Evolutionary conservation across 2,113 vertebrate genomes (phyloP).

Genomic region (Malaclemys terrapin): DNA sequence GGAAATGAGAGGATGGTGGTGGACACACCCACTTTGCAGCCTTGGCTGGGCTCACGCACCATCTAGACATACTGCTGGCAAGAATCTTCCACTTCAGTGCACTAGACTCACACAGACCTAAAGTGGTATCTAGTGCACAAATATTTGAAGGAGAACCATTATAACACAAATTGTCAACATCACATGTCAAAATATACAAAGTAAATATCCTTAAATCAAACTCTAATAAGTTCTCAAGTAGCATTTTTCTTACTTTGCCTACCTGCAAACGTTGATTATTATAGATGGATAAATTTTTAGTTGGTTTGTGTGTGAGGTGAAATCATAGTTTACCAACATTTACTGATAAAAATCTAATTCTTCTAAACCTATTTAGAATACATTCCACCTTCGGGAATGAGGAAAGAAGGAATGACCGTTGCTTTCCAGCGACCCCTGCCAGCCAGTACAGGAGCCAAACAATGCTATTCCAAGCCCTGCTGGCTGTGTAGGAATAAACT

Average conservation of each 20-base stretch:
- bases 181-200: background rate
- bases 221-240: background rate
- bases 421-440: conserved; percentile 69
- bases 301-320: background rate
- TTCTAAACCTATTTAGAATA: background rate
- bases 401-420: conserved; percentile 14
- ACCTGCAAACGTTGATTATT: background rate
- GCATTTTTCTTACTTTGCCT: background rate
- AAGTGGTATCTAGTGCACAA: background rate
- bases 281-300: background rate
- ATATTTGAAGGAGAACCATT: background rate
- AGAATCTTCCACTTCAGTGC: background rate
- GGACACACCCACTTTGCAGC: background rate
- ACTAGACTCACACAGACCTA: background rate
- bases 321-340: background rate
- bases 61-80: background rate
- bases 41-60: background rate
- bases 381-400: background rate
- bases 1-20: background rate
- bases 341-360: background rate
- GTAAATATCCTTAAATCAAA: background rate
- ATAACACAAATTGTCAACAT: background rate
- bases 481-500: background rate
- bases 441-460: conserved; percentile 24
- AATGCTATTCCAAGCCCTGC: background rate